These are phyloP conservation scores for Salmo trutta DNA, from an alignment of 2,797 vertebrate species.

Conservation along the genomic window DNA sequence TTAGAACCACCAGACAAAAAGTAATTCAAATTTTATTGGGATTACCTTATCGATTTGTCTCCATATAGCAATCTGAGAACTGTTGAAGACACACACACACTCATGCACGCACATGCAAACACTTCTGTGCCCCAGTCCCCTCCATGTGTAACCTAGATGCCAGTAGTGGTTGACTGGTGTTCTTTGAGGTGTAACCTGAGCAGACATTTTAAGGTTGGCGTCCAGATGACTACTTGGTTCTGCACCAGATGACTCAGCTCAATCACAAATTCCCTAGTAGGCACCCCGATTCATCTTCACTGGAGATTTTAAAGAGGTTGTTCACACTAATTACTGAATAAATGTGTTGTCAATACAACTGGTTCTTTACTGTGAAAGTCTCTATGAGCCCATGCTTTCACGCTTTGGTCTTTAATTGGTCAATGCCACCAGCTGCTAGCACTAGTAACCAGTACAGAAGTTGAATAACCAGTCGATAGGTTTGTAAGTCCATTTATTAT, in stretches of 20 bases:
- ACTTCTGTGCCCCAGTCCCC: too few species aligned
- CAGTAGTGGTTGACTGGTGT: not conserved
- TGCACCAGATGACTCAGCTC: conserved; percentile 20
- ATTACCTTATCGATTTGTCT: too few species aligned
- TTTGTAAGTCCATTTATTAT: not conserved
- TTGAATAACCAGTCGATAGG: not conserved
- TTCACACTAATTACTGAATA: not conserved
- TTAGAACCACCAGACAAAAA: too few species aligned
- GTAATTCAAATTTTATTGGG: too few species aligned
- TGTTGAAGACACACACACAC: not conserved
- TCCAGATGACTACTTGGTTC: conserved; percentile 16
- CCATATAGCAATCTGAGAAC: not conserved
- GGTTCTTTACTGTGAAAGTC: not conserved
- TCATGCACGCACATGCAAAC: not conserved
- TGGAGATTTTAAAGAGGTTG: not conserved
- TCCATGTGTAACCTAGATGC: not conserved
- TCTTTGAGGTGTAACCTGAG: conserved; percentile 29
- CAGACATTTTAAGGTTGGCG: conserved; percentile 14
- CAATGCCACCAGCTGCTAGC: not conserved
- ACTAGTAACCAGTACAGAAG: not conserved
- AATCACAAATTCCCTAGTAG: not conserved
- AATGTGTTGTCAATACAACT: not conserved
- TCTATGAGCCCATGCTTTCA: not conserved
- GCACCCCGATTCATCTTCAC: not conserved
- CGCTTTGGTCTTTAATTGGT: not conserved